Conservation (phyloP, 2,888 invertebrate species). For the Alentia gelatinosa region DNA sequence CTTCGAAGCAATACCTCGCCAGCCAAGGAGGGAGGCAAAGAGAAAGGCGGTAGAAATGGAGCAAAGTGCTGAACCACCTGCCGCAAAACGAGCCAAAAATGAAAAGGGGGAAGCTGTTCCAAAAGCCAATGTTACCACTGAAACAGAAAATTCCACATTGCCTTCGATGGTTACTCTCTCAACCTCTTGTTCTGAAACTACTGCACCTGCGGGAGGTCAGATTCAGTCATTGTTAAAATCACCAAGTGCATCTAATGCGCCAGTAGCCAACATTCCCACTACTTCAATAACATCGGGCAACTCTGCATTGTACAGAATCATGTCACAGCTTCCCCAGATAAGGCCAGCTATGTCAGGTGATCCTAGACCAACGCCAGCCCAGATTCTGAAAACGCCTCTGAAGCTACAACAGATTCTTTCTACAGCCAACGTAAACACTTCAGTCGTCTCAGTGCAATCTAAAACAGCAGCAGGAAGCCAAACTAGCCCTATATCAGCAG, state of each 20-base stretch:
- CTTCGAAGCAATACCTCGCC: constrained; percentile 27
- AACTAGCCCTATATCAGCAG: not conserved
- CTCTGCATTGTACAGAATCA: not conserved
- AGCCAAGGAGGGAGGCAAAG: constrained; percentile 18
- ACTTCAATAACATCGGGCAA: too few relatives aligned
- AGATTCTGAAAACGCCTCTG: not conserved
- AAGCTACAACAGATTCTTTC: not conserved
- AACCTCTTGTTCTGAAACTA: too few relatives aligned
- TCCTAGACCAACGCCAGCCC: not conserved
- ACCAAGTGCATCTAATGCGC: too few relatives aligned
- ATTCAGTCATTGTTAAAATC: not conserved
- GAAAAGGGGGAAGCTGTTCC: not conserved
- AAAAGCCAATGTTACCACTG: not conserved
- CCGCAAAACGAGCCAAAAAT: not conserved
- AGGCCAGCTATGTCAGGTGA: not conserved
- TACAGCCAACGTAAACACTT: not conserved
- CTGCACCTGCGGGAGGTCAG: not conserved
- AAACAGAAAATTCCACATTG: not conserved
- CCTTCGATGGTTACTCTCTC: too few relatives aligned
- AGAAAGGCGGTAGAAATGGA: constrained; percentile 15
- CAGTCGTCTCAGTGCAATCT: not conserved
- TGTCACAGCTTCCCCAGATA: constrained; percentile 17
- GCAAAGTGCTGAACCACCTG: not conserved
- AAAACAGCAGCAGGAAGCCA: not conserved
- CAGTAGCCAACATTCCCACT: too few relatives aligned